phyloP scores from a whole-genome alignment of 1,140 invertebrate genomes.

The Diachasma alloeum region DNA sequence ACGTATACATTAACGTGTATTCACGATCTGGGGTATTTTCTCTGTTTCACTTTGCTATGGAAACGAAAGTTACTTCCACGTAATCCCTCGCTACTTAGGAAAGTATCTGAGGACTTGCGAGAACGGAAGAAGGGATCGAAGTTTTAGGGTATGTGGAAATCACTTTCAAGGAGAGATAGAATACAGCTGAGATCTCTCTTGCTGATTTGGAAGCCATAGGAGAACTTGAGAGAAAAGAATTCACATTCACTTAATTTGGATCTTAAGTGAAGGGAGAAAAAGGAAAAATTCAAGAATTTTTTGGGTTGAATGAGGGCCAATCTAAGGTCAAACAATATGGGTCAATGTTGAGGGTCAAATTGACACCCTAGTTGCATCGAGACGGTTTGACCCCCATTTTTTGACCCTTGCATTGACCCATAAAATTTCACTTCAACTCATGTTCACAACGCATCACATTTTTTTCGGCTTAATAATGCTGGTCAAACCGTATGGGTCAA shows the following conservation, averaged over 20 bases:
- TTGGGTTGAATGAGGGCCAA: too few relatives aligned
- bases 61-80: conserved; percentile 42
- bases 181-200: neutral
- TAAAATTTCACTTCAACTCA: too few relatives aligned
- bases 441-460: too few relatives aligned
- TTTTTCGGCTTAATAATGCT: too few relatives aligned
- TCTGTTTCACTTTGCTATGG: neutral
- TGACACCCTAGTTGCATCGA: too few relatives aligned
- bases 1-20: neutral
- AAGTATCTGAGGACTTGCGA: conserved; percentile 25
- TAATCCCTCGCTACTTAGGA: conserved; percentile 49
- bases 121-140: conserved; percentile 12
- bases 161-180: conserved; percentile 19
- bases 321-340: too few relatives aligned
- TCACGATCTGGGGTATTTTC: conserved; percentile 19
- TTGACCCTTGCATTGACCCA: too few relatives aligned
- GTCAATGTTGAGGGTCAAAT: too few relatives aligned
- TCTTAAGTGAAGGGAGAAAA: too few relatives aligned
- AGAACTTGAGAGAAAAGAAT: neutral
- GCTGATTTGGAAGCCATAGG: neutral
- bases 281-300: too few relatives aligned
- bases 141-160: conserved; percentile 19
- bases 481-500: too few relatives aligned
- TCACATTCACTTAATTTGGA: neutral
- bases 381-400: too few relatives aligned